A percentile compares a stretch with the other conserved stretches of the same genome.
Conservation (phyloP, 2,888 invertebrate genomes). For the Leptopilina myrica region DNA sequence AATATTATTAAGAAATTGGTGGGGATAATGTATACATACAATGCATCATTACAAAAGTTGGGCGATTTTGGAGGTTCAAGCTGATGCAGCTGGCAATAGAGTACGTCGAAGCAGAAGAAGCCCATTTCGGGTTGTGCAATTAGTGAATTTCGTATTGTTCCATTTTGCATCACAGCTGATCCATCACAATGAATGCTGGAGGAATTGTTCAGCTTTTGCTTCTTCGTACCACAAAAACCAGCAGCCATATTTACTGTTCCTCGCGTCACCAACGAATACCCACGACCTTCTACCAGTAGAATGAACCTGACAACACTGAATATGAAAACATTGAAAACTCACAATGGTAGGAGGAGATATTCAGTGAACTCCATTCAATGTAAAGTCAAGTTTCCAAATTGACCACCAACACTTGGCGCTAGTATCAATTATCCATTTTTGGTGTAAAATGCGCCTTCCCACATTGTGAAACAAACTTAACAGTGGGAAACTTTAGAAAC, state of each 20-base stretch:
- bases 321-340: too few species aligned
- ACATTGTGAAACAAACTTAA: too few species aligned
- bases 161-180: constrained; percentile 78
- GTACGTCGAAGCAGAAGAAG: constrained; percentile 99
- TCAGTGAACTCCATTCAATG: too few species aligned
- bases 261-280: not conserved
- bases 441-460: too few species aligned
- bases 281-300: too few species aligned
- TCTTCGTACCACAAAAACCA: constrained; percentile 94
- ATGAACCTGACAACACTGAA: too few species aligned
- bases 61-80: constrained; percentile 94
- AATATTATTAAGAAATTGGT: not conserved
- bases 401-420: too few species aligned
- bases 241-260: constrained; percentile 83
- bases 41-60: constrained; percentile 95
- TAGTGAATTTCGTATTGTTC: constrained; percentile 77
- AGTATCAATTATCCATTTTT: too few species aligned
- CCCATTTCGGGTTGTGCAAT: constrained; percentile 97
- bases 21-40: constrained; percentile 82
- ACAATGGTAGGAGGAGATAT: too few species aligned
- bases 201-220: constrained; percentile 90
- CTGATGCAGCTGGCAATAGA: constrained; percentile 95
- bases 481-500: too few species aligned
- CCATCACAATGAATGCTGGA: constrained; percentile 80
- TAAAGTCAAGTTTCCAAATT: too few species aligned